Conservation (phyloP, 2,113 vertebrate genomes). For the Dunckerocampus dactyliophorus region DNA sequence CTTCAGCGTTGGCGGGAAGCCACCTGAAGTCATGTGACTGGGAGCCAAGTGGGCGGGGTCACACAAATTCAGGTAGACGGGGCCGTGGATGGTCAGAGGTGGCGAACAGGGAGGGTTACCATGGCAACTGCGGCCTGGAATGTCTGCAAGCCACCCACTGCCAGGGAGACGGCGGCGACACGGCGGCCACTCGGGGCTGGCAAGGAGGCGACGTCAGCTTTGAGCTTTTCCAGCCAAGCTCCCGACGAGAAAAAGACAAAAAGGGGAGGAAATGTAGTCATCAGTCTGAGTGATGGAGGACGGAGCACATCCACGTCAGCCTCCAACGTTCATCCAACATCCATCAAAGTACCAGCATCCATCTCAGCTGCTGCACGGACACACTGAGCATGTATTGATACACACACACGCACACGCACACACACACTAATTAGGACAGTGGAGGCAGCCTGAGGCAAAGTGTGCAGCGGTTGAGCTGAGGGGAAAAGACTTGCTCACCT, state of each 20-base stretch:
- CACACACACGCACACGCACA: not conserved
- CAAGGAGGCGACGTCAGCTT: not conserved
- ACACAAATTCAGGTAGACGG: too few relatives aligned
- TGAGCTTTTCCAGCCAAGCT: not conserved
- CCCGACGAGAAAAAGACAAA: not conserved
- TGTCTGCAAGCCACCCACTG: too few relatives aligned
- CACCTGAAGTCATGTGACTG: too few relatives aligned
- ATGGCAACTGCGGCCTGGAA: not conserved
- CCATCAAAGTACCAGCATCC: not conserved
- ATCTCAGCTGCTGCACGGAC: not conserved
- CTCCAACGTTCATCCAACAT: not conserved
- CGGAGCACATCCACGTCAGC: not conserved
- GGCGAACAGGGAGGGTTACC: not conserved
- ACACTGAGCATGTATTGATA: slow-evolving; percentile 18
- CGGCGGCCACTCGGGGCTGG: not conserved
- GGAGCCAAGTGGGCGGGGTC: too few relatives aligned
- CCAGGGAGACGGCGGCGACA: not conserved
- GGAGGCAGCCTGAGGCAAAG: not conserved
- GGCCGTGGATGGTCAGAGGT: too few relatives aligned
- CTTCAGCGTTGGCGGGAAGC: too few relatives aligned
- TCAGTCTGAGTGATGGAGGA: slow-evolving; percentile 4
- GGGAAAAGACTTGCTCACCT: not conserved
- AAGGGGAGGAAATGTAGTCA: not conserved
- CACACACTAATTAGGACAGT: not conserved
- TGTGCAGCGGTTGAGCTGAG: not conserved